Evolutionary conservation across 2,113 vertebrate genomes (phyloP).

Genomic region (Hyla sarda): DNA sequence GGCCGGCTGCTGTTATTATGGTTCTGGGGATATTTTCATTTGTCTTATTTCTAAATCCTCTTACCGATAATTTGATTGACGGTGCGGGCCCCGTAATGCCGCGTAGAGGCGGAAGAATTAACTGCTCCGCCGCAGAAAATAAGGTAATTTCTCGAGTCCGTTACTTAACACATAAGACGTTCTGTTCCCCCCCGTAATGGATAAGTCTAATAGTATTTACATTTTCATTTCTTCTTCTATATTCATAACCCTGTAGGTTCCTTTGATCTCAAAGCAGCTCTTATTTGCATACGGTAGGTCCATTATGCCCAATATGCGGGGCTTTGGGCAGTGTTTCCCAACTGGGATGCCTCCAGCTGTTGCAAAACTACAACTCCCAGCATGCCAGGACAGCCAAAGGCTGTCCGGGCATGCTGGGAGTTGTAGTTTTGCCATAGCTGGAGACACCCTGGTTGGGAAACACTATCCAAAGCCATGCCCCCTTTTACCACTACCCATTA

Average conservation of each 20-base stretch:
- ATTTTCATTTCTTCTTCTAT: background rate
- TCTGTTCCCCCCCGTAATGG: background rate
- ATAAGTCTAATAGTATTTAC: background rate
- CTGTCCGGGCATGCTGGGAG: no score
- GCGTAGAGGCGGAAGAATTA: background rate
- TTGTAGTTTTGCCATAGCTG: no score
- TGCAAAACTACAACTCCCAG: no score
- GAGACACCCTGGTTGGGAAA: no score
- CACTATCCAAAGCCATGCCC: no score
- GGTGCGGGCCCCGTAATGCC: background rate
- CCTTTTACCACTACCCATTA: no score
- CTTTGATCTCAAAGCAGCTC: background rate
- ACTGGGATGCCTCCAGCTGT: no score
- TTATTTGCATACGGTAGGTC: no score
- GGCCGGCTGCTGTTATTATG: background rate
- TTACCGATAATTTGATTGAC: constrained; percentile 14
- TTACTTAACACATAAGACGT: background rate
- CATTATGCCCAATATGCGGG: no score
- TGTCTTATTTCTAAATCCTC: constrained; percentile 29
- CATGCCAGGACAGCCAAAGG: no score
- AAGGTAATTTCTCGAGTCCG: background rate
- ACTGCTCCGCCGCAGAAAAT: background rate
- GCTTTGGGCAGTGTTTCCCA: no score
- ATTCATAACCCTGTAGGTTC: background rate
- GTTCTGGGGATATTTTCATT: constrained; percentile 28